Base-by-base conservation (phyloP, 2,888 invertebrate genomes). In the Rhingia rostrata region DNA sequence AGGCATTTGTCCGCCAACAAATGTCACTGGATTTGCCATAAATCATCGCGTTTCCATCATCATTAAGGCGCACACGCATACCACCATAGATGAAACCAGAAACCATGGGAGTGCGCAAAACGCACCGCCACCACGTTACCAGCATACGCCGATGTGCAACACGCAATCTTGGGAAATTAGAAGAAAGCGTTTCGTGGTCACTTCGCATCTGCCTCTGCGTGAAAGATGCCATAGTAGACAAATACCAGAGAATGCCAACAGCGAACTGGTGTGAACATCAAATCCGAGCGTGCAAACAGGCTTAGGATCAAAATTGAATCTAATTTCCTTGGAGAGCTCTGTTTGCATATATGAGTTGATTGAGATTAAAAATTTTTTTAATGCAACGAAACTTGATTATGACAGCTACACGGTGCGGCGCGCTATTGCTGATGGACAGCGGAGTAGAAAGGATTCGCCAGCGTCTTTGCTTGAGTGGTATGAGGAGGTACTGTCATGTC, bases 1-100 rank as follows among this genome's bases (percentile, higher is more conserved):
- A 6, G 22, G 53, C 72, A 73, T 73, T 73, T 69, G 81, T 75
- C 70, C 81, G 54, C 75, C 79, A 84, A 84, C 69, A 79, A 79
- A 78, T 78, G 82, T 73, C 79, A 60, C 69, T 54, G 64, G 84
- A 74, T 80, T 84, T 39, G 69, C 84, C 84, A 84, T 84, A 84
- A 64, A 47, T 74, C 80, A 70, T 80, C 56, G 47, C 5, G 41
- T 66, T 79, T 69, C 58, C 74, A 53, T 79, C 74, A 84, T 84
- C 80, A 84, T 84, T 84, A 84, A 63, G 69, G 74, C 79, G 22
- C 22, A 22, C 22, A 45, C 51, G 67, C 75, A 69, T 22, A 54
- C 41, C 41, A 43, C 61, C 12, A 35, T 4, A 4, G n/a, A 33
- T 39, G 64, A 73, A 80, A 75, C 74, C 10, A 75, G 80, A 84